Base-by-base conservation (phyloP, 2,888 invertebrate species). In the Baccha elongata region DNA sequence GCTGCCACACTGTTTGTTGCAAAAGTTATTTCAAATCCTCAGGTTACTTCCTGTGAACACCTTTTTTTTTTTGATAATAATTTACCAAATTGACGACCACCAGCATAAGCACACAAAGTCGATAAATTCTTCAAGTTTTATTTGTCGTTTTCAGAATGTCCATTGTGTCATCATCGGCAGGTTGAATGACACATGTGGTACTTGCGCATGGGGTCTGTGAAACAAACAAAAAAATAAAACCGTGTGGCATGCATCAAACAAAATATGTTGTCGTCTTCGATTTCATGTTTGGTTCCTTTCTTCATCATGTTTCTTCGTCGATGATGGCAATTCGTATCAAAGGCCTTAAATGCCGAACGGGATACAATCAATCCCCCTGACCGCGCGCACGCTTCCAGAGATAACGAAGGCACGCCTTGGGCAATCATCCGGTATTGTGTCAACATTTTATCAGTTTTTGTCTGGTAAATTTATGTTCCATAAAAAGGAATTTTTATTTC, bases 401-500 rank as follows among this genome's bases (percentile, higher is more conserved):
- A 80, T 73, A 73, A 73, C 52, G 19, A 8, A 50, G 48, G 64
- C 71, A 53, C 68, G 79, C 62, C 79, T 73, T 68, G 40, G 17
- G 62, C 79, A 68, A 62, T 46, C 79, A 73, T 73, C 67, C 79
- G 68, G 62, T 67, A 79, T 72, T 79, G 73, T 79, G 73, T 72
- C 62, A 73, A 50, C 62, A 60, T 69, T 80, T 80, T 75, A 81
- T 81, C 75, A 75, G 58, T 81, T 75, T 42, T 67, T n/a, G n/a
- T 50, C 44, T 55, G 32, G 19, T 52, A 42, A 50, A 35, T 58
- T 13, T 19, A 37, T 21, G 40, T 40, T 71, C 40, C 48, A 44
- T 40, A 42, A 42, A 60, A n/a, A 29, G 11, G 15, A 19, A 32
- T 32, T 46, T 44, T 15, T 23, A 40, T 42, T 60, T 7, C n/a